phyloP scores from a whole-genome alignment of 2,888 invertebrate genomes.

The Drosophila cognata region DNA sequence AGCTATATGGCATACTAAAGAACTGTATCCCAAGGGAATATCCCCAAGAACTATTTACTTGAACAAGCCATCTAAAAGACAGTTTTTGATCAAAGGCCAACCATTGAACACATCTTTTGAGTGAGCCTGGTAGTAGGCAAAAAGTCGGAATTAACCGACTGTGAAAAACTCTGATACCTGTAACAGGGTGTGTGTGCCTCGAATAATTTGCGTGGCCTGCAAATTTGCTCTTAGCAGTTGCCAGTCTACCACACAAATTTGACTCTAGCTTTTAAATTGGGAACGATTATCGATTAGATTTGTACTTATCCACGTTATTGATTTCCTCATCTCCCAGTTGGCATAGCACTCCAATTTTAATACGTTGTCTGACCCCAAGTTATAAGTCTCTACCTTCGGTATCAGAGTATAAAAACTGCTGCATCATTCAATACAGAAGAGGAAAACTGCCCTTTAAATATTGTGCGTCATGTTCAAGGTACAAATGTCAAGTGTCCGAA shows the following conservation, averaged over 20 bases:
- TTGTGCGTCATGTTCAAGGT: constrained; percentile 19
- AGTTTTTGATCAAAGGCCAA: neutral
- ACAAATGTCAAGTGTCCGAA: neutral
- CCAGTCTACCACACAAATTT: neutral
- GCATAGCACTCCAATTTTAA: neutral
- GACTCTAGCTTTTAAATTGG: neutral
- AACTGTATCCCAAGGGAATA: constrained; percentile 64
- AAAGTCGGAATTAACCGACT: neutral
- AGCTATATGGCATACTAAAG: constrained; percentile 52
- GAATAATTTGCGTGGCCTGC: neutral
- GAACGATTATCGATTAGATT: neutral
- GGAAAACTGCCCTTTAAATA: neutral
- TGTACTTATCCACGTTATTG: neutral
- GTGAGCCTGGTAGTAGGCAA: neutral
- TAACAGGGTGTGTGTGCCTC: neutral
- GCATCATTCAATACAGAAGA: constrained; percentile 11
- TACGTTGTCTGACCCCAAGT: neutral
- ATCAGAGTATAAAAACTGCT: constrained; percentile 7
- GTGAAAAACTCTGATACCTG: neutral
- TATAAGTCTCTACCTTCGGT: neutral
- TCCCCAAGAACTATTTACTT: neutral
- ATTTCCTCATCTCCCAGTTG: neutral
- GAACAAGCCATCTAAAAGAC: neutral
- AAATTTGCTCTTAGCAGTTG: neutral
- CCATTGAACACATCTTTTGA: constrained; percentile 11